Conservation (phyloP, 2,113 vertebrate genomes). For the Dasyornis broadbenti region DNA sequence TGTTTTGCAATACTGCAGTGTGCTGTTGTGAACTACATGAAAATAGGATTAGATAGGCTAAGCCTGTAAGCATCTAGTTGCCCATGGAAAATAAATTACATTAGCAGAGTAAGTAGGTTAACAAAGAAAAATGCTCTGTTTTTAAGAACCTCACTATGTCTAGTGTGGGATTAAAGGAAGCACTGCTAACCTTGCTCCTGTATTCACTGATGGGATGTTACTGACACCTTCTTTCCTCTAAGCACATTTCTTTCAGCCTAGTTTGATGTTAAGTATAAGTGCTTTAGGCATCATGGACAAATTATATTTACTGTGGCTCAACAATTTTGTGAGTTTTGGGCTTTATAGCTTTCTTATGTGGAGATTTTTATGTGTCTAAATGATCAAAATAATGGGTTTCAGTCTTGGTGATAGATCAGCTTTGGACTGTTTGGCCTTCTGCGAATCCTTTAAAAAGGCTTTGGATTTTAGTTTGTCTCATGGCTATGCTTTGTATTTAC, state of each 20-base stretch:
- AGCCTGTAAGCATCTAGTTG: neutral
- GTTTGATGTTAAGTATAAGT: neutral
- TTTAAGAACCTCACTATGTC: neutral
- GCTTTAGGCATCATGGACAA: neutral
- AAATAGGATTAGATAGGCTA: neutral
- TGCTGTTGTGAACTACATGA: neutral
- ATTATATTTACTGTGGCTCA: neutral
- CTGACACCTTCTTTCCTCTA: neutral
- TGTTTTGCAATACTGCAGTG: neutral
- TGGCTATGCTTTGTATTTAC: neutral
- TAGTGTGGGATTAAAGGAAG: neutral
- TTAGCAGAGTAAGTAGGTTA: neutral
- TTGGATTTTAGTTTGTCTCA: neutral
- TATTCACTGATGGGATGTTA: neutral
- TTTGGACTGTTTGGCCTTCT: neutral
- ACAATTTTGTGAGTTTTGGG: neutral
- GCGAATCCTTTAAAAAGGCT: neutral
- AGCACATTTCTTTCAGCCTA: neutral
- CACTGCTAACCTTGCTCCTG: neutral
- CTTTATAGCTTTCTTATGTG: neutral
- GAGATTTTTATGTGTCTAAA: neutral
- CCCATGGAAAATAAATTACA: neutral
- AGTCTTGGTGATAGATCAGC: neutral
- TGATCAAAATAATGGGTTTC: neutral
- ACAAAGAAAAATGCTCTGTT: neutral